A percentile compares a stretch with the other conserved stretches of the same genome.
These are phyloP conservation scores for Hermetia illucens DNA, from an alignment of 1,140 invertebrate genomes.

Conservation along the genomic window DNA sequence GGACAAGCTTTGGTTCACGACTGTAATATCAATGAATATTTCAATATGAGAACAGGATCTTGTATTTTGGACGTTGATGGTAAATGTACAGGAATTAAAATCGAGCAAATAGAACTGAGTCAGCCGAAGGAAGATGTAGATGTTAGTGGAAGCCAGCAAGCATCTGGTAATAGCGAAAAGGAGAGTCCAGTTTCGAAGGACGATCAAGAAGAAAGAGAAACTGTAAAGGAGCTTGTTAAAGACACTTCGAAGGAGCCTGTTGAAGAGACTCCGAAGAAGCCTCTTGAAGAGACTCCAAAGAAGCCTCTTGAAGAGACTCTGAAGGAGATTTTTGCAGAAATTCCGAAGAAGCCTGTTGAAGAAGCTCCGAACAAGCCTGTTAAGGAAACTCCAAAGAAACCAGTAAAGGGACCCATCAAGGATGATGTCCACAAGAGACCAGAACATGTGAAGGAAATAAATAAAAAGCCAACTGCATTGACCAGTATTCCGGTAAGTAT, in stretches of 20 bases:
- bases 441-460: too few species aligned
- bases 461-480: too few species aligned
- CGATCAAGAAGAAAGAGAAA: neutral
- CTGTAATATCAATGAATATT: neutral
- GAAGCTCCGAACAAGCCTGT: neutral
- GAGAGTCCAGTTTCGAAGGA: too few species aligned
- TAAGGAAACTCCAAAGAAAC: neutral
- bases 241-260: neutral
- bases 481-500: too few species aligned
- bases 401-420: neutral
- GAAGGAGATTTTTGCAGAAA: neutral
- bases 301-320: neutral
- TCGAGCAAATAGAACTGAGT: neutral
- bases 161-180: neutral
- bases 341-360: neutral
- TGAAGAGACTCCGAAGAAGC: neutral
- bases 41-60: neutral
- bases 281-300: neutral
- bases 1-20: neutral
- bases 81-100: neutral
- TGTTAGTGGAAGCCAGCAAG: neutral
- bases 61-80: neutral
- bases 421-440: neutral
- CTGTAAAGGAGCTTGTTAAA: neutral
- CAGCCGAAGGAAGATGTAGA: neutral